Evolutionary conservation across 2,113 vertebrate genomes (phyloP).

Genomic region (Thamnophis sirtalis): DNA sequence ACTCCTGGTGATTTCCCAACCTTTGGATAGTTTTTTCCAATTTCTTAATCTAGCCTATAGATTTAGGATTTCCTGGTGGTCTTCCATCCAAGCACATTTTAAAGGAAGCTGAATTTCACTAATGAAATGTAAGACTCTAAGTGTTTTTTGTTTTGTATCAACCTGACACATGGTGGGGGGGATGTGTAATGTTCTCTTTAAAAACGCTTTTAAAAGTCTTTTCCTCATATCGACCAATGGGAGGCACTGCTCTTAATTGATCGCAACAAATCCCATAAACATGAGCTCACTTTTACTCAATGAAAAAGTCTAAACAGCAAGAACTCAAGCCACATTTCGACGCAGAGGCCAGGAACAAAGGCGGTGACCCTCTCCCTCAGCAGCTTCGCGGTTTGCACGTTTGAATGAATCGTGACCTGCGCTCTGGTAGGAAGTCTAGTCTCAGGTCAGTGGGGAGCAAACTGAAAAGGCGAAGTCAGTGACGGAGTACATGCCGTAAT

Average conservation of each 20-base stretch:
- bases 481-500: not conserved
- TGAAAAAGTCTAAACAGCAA: not conserved
- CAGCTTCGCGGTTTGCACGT: not conserved
- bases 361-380: not conserved
- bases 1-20: not conserved
- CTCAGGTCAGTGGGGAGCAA: not conserved
- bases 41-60: not conserved
- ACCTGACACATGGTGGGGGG: not conserved
- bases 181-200: not conserved
- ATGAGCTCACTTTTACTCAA: not conserved
- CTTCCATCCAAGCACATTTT: not conserved
- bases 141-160: not conserved
- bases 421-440: not conserved
- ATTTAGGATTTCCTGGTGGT: not conserved
- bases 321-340: not conserved
- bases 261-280: not conserved
- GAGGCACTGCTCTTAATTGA: not conserved
- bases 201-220: not conserved
- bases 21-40: not conserved
- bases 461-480: not conserved
- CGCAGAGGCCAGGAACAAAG: not conserved
- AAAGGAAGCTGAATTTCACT: not conserved
- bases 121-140: not conserved
- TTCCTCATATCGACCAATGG: not conserved
- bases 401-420: not conserved